Percentiles rank a stretch among this genome's conserved stretches.
These are phyloP conservation scores for Anoplophora glabripennis DNA, from an alignment of 1,140 invertebrate species.

Conservation along the genomic window DNA sequence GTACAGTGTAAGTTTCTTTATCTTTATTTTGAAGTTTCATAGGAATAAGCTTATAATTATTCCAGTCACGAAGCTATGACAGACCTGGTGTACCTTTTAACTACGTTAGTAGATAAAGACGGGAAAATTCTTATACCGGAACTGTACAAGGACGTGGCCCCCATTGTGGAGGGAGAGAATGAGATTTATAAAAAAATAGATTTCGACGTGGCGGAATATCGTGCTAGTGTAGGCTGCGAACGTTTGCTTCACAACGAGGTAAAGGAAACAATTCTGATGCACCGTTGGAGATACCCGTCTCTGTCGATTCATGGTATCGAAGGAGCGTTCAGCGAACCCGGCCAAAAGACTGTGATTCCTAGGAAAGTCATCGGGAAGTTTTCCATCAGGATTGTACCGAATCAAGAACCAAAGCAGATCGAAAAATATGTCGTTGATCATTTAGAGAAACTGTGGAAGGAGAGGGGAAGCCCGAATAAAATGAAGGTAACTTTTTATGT, in stretches of 20 bases:
- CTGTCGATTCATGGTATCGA: slow-evolving; percentile 83
- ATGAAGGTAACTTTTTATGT: slow-evolving; percentile 75
- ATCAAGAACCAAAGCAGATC: slow-evolving; percentile 79
- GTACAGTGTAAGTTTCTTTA: slow-evolving; percentile 65
- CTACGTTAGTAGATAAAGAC: slow-evolving; percentile 77
- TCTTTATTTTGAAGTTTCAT: neutral
- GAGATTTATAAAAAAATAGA: slow-evolving; percentile 83
- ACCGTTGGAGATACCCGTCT: slow-evolving; percentile 86
- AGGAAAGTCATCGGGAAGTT: slow-evolving; percentile 95
- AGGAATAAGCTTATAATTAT: slow-evolving; percentile 22
- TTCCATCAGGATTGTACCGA: slow-evolving; percentile 90
- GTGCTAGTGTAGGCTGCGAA: slow-evolving; percentile 66
- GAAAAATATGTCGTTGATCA: slow-evolving; percentile 72
- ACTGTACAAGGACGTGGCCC: slow-evolving; percentile 75
- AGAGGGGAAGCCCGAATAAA: slow-evolving; percentile 79
- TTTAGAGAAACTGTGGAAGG: slow-evolving; percentile 68
- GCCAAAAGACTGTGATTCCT: slow-evolving; percentile 95
- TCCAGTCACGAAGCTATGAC: slow-evolving; percentile 78
- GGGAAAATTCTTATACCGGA: slow-evolving; percentile 80
- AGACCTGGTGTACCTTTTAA: slow-evolving; percentile 82
- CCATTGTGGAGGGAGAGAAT: slow-evolving; percentile 71
- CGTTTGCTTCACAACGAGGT: slow-evolving; percentile 73
- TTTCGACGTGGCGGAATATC: slow-evolving; percentile 83
- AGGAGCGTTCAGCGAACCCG: slow-evolving; percentile 91
- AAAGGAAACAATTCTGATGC: slow-evolving; percentile 78